Conservation (phyloP, 1,140 invertebrate genomes). For the Rhagoletis pomonella region DNA sequence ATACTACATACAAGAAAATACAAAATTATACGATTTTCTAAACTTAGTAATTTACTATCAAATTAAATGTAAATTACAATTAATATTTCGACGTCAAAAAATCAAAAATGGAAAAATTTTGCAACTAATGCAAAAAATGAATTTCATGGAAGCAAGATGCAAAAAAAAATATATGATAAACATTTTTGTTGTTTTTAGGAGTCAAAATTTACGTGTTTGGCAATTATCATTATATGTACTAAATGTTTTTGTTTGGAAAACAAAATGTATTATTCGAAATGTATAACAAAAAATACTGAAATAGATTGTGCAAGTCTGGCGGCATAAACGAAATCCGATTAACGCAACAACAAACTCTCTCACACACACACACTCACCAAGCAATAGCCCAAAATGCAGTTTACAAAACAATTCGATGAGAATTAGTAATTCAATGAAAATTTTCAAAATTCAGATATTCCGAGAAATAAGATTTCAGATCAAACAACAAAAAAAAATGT, state of each 20-base stretch:
- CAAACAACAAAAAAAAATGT: slow-evolving; percentile 46
- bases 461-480: slow-evolving; percentile 42
- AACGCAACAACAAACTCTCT: slow-evolving; percentile 38
- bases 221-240: slow-evolving; percentile 52
- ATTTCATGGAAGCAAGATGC: slow-evolving; percentile 34
- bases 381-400: slow-evolving; percentile 52
- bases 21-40: slow-evolving; percentile 48
- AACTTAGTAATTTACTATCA: slow-evolving; percentile 29
- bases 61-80: slow-evolving; percentile 55
- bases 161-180: slow-evolving; percentile 39
- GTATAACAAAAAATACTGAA: slow-evolving; percentile 38
- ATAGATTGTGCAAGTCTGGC: slow-evolving; percentile 41
- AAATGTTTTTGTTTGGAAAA: slow-evolving; percentile 32
- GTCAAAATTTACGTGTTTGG: slow-evolving; percentile 62
- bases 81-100: slow-evolving; percentile 50
- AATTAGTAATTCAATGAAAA: slow-evolving; percentile 37
- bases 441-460: slow-evolving; percentile 49
- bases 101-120: slow-evolving; percentile 32
- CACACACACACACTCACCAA: slow-evolving; percentile 45
- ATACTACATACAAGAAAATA: slow-evolving; percentile 44
- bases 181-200: slow-evolving; percentile 73
- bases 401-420: slow-evolving; percentile 51
- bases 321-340: slow-evolving; percentile 38
- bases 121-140: slow-evolving; percentile 38
- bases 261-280: neutral